Percentiles rank a stretch among this genome's conserved stretches.
Evolutionary conservation across 2,888 invertebrate species (phyloP).

Genomic region (Agrilus cyanescens): DNA sequence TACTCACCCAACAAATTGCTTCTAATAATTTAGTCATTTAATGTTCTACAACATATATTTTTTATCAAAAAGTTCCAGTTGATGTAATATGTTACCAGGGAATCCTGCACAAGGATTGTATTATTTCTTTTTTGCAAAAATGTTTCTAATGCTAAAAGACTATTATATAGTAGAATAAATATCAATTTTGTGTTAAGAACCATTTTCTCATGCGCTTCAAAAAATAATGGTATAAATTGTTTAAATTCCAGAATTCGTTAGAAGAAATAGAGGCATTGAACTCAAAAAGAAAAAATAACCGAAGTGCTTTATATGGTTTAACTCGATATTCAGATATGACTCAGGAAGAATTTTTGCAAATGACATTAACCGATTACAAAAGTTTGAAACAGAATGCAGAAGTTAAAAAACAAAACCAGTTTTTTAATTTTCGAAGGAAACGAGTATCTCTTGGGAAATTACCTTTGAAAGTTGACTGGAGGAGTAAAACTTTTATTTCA

Average conservation of each 20-base stretch:
- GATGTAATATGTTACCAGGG: no score
- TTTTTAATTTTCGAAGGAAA: background rate
- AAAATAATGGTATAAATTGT: background rate
- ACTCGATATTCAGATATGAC: conserved; percentile 50
- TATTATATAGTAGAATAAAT: no score
- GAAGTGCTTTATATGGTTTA: conserved; percentile 44
- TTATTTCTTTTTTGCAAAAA: no score
- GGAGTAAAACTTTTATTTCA: conserved; percentile 8
- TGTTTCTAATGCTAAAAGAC: no score
- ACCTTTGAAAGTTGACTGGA: conserved; percentile 31
- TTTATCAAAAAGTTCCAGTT: no score
- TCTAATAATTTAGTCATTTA: no score
- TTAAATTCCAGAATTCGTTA: conserved; percentile 36
- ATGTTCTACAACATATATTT: no score
- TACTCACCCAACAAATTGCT: no score
- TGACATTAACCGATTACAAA: conserved; percentile 27
- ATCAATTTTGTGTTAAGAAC: no score
- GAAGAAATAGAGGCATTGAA: conserved; percentile 38
- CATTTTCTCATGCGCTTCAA: background rate
- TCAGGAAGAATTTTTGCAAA: conserved; percentile 42
- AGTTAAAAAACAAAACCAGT: background rate
- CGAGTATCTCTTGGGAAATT: conserved; percentile 1
- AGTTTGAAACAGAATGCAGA: background rate
- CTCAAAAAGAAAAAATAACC: conserved; percentile 27
- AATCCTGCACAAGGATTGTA: no score